Evolutionary conservation across 2,113 vertebrate species (phyloP).

Genomic region (Nesogale talazaci): DNA sequence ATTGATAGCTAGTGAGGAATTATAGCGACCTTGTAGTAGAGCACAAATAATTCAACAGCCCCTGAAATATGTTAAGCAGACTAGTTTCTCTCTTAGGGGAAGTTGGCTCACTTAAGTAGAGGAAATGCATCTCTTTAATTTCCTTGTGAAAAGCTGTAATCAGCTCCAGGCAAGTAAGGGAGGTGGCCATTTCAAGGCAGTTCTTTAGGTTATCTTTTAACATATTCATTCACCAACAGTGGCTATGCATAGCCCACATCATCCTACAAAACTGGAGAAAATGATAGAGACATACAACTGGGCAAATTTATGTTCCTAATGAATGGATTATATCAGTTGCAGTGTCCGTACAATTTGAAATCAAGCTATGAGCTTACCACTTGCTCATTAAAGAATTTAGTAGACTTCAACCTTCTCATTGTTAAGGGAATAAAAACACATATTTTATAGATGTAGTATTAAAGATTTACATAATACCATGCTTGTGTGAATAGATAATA

Average conservation of each 20-base stretch:
- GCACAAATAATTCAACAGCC: constrained; percentile 67
- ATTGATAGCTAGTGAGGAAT: constrained; percentile 77
- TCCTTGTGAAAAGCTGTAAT: constrained; percentile 15
- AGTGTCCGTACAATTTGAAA: not conserved
- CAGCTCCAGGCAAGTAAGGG: not conserved
- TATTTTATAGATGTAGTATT: not conserved
- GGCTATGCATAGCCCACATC: not conserved
- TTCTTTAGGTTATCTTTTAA: not conserved
- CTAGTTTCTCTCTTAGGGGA: constrained; percentile 11
- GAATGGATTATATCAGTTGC: not conserved
- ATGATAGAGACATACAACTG: not conserved
- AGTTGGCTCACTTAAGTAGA: constrained; percentile 43
- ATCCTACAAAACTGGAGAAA: not conserved
- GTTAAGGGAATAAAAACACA: not conserved
- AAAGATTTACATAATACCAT: not conserved
- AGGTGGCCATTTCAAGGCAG: not conserved
- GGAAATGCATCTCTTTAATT: constrained; percentile 46
- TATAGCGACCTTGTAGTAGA: constrained; percentile 71
- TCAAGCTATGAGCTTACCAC: not conserved
- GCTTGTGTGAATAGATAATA: too few species aligned
- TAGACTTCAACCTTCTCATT: not conserved
- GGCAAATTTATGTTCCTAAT: not conserved
- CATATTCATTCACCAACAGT: not conserved
- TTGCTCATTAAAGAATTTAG: not conserved
- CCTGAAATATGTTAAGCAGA: constrained; percentile 70